Conservation (phyloP, 2,113 vertebrate species). For the Eira barbara region DNA sequence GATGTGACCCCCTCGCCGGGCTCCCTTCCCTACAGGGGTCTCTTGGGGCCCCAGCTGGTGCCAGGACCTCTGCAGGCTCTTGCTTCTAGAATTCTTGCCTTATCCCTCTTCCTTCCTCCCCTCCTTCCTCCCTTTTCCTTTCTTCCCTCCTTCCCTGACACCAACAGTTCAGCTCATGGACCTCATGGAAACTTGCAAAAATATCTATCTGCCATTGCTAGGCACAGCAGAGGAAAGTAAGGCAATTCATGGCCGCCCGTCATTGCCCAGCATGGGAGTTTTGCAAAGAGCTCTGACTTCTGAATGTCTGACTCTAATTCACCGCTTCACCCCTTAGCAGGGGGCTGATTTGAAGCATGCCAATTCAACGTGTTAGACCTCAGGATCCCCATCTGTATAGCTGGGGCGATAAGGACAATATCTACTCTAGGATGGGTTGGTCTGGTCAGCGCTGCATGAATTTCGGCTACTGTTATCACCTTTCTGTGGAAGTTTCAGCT, state of each 20-base stretch:
- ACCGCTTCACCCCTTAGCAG: neutral
- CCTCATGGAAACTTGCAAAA: neutral
- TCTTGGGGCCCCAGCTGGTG: too few species aligned
- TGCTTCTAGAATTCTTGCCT: neutral
- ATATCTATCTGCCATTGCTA: neutral
- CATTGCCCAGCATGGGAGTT: rapidly evolving
- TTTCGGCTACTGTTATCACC: neutral
- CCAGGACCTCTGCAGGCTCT: neutral
- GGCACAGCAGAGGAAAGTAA: neutral
- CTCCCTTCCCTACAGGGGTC: neutral
- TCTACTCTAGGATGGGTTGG: neutral
- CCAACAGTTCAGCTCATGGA: neutral
- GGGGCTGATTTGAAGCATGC: neutral
- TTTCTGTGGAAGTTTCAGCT: neutral
- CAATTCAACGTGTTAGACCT: neutral
- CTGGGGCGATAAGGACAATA: neutral
- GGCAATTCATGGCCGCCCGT: neutral
- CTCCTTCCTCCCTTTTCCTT: neutral
- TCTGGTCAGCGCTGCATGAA: neutral
- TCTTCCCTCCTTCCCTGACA: neutral
- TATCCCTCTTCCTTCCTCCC: too few species aligned
- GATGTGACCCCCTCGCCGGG: neutral
- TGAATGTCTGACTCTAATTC: neutral
- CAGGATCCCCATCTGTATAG: neutral
- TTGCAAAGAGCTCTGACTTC: too few species aligned